These are phyloP conservation scores for Andrena camellia DNA, from an alignment of 2,888 invertebrate species.

Conservation along the genomic window DNA sequence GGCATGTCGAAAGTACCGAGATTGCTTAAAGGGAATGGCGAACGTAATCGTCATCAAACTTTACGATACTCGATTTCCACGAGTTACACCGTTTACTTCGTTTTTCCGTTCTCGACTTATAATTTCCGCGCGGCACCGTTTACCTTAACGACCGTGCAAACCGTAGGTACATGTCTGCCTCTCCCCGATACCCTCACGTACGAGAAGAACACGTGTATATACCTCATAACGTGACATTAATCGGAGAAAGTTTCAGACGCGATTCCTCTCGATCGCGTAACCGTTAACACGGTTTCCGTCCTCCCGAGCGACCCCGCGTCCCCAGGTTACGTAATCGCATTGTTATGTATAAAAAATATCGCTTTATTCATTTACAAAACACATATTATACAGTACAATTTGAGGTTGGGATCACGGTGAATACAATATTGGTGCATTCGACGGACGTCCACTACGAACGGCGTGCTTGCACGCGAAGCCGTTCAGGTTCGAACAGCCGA, in stretches of 20 bases:
- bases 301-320: constrained; percentile 2
- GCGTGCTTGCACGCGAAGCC: constrained; percentile 19
- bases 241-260: constrained; percentile 68
- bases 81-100: constrained; percentile 33
- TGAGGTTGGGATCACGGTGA: constrained; percentile 64
- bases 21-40: constrained; percentile 20
- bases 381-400: constrained; percentile 66
- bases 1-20: neutral
- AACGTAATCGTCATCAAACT: neutral
- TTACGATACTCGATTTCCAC: constrained; percentile 36
- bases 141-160: constrained; percentile 53
- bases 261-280: constrained; percentile 67
- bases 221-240: constrained; percentile 56
- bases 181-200: constrained; percentile 28
- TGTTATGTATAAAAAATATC: constrained; percentile 71
- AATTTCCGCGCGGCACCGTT: constrained; percentile 29
- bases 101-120: constrained; percentile 12
- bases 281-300: constrained; percentile 35
- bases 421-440: constrained; percentile 68
- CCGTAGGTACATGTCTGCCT: constrained; percentile 46
- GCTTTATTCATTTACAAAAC: constrained; percentile 70
- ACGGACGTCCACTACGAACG: constrained; percentile 41
- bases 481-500: neutral
- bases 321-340: constrained; percentile 55
- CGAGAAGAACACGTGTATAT: constrained; percentile 60